These are phyloP conservation scores for Natator depressus DNA, from an alignment of 2,113 vertebrate species.

Conservation along the genomic window DNA sequence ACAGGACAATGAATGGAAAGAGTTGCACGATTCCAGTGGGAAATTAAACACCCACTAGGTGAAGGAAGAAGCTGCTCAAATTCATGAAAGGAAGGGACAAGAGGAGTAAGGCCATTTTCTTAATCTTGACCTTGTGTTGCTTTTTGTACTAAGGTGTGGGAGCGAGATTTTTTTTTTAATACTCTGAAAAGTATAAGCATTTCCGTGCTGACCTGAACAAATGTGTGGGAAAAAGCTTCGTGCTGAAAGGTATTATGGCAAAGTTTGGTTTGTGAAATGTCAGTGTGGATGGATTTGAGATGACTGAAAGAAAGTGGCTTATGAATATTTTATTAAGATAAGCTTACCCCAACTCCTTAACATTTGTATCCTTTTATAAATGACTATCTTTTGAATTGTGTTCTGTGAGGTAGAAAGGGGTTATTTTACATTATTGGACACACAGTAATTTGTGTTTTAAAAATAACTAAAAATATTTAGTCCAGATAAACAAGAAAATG, in stretches of 20 bases:
- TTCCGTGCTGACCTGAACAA: constrained; percentile 76
- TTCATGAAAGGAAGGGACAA: neutral
- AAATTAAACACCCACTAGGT: neutral
- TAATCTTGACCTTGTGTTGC: constrained; percentile 53
- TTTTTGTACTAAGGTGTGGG: constrained; percentile 41
- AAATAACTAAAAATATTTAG: neutral
- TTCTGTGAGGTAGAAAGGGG: neutral
- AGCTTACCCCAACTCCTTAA: constrained; percentile 56
- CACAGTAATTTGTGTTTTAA: neutral
- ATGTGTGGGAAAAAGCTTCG: constrained; percentile 67
- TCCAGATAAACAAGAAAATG: neutral
- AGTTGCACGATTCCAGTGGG: neutral
- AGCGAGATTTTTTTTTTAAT: constrained; percentile 31
- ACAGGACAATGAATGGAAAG: neutral
- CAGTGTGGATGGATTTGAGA: constrained; percentile 72
- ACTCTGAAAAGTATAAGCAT: constrained; percentile 63
- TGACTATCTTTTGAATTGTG: neutral
- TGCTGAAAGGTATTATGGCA: constrained; percentile 46
- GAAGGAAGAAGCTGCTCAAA: constrained; percentile 24
- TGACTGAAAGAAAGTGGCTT: constrained; percentile 66
- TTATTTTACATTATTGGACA: neutral
- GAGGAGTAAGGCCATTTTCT: constrained; percentile 3
- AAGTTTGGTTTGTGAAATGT: constrained; percentile 74
- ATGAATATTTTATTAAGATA: constrained; percentile 68
- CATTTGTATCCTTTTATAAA: constrained; percentile 20